Conservation (phyloP, 2,888 invertebrate species). For the Matsumyia berberina region DNA sequence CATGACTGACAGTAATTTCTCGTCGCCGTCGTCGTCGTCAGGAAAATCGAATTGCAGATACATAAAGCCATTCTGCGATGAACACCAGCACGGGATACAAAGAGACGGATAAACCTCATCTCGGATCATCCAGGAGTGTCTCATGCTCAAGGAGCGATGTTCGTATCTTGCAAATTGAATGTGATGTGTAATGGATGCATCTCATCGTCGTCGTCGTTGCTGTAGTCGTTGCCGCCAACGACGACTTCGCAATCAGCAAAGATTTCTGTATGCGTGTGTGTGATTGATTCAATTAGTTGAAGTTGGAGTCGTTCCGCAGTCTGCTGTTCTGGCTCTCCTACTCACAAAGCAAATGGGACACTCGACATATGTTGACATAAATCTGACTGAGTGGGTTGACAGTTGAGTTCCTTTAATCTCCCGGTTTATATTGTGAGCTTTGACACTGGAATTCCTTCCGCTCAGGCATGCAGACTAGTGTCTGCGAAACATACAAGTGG, state of each 20-base stretch:
- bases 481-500: conserved; percentile 8
- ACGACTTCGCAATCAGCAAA: conserved; percentile 11
- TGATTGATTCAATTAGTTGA: conserved; percentile 64
- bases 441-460: conserved; percentile 58
- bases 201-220: conserved; percentile 24
- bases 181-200: conserved; percentile 60
- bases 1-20: conserved; percentile 64
- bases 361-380: conserved; percentile 41
- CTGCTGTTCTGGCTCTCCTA: not conserved
- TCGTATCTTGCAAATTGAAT: conserved; percentile 24
- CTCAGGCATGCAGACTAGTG: conserved; percentile 15
- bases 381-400: conserved; percentile 41
- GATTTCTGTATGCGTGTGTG: not conserved
- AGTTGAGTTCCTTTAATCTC: conserved; percentile 29
- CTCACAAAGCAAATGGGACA: conserved; percentile 15
- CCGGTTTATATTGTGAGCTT: conserved; percentile 41
- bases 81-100: conserved; percentile 24
- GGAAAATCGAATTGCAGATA: conserved; percentile 59
- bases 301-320: conserved; percentile 30
- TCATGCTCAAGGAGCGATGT: conserved; percentile 47
- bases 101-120: conserved; percentile 39
- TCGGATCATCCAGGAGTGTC: conserved; percentile 34
- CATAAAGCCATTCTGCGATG: conserved; percentile 34
- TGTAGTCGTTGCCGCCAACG: not conserved
- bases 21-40: conserved; percentile 19